A percentile compares a stretch with the other conserved stretches of the same genome.
phyloP scores from a whole-genome alignment of 1,140 invertebrate genomes.

The Harpegnathos saltator region DNA sequence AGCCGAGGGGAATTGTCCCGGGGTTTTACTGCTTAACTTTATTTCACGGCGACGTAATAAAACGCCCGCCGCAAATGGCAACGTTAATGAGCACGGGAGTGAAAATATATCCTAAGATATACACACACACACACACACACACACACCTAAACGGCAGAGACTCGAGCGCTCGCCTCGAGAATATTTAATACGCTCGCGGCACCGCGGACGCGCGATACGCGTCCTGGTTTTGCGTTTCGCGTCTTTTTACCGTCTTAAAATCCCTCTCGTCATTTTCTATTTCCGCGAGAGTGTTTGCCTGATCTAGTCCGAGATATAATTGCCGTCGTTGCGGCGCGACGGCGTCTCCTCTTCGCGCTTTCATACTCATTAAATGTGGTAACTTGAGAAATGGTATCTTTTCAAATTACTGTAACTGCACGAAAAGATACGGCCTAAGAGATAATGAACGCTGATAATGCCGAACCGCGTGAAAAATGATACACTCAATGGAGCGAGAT shows the following conservation, averaged over 20 bases:
- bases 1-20: slow-evolving; percentile 46
- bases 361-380: background rate
- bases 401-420: too few relatives aligned
- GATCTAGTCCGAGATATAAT: background rate
- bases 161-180: background rate
- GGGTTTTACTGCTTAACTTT: slow-evolving; percentile 53
- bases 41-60: slow-evolving; percentile 51
- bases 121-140: too few relatives aligned
- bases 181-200: slow-evolving; percentile 33
- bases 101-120: slow-evolving; percentile 54
- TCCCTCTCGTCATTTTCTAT: background rate
- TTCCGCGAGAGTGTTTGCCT: background rate
- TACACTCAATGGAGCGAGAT: too few relatives aligned
- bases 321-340: background rate
- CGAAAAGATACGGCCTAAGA: too few relatives aligned
- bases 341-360: background rate
- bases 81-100: slow-evolving; percentile 45
- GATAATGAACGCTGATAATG: too few relatives aligned
- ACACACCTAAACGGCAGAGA: slow-evolving; percentile 10
- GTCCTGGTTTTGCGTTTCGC: background rate
- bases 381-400: background rate
- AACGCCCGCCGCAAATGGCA: slow-evolving; percentile 48
- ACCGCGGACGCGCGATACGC: background rate
- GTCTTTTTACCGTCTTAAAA: background rate
- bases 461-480: too few relatives aligned